Evolutionary conservation across 2,797 vertebrate species (phyloP).

Genomic region (Brotula barbata): DNA sequence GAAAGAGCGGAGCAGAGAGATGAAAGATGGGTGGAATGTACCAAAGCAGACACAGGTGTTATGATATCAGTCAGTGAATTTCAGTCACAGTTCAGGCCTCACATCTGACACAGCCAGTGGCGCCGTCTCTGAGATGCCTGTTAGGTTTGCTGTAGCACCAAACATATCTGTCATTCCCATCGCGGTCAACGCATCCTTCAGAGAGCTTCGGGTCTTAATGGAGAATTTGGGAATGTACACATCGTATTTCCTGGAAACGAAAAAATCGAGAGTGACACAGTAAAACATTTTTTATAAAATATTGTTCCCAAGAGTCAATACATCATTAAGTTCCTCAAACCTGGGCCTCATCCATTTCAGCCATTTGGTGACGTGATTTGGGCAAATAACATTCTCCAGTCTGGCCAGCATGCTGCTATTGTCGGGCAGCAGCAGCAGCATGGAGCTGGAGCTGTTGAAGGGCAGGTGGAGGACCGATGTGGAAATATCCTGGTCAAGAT

Average conservation of each 20-base stretch:
- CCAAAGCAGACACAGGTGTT: too few relatives aligned
- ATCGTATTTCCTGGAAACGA: constrained; percentile 36
- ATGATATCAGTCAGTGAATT: too few relatives aligned
- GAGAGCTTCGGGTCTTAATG: constrained; percentile 70
- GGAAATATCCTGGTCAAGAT: constrained; percentile 61
- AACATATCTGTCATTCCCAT: constrained; percentile 81
- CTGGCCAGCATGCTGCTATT: constrained; percentile 40
- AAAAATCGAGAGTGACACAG: background rate
- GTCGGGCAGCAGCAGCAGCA: constrained; percentile 76
- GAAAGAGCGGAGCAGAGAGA: constrained; percentile 3
- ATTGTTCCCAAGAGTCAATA: too few relatives aligned
- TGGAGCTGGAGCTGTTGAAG: constrained; percentile 75
- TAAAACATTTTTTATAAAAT: too few relatives aligned
- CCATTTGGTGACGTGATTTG: constrained; percentile 73
- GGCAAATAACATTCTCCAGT: constrained; percentile 64
- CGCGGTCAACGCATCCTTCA: constrained; percentile 65
- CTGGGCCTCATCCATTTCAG: constrained; percentile 56
- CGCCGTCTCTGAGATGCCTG: constrained; percentile 66
- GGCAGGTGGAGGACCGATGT: constrained; percentile 72
- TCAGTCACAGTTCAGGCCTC: constrained; percentile 3
- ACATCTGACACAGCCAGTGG: constrained; percentile 71
- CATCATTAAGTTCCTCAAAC: constrained; percentile 49
- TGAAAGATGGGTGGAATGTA: background rate
- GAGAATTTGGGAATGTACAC: constrained; percentile 79
- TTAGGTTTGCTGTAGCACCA: constrained; percentile 64